phyloP scores from a whole-genome alignment of 2,888 invertebrate genomes.

The Charanyca ferruginea region DNA sequence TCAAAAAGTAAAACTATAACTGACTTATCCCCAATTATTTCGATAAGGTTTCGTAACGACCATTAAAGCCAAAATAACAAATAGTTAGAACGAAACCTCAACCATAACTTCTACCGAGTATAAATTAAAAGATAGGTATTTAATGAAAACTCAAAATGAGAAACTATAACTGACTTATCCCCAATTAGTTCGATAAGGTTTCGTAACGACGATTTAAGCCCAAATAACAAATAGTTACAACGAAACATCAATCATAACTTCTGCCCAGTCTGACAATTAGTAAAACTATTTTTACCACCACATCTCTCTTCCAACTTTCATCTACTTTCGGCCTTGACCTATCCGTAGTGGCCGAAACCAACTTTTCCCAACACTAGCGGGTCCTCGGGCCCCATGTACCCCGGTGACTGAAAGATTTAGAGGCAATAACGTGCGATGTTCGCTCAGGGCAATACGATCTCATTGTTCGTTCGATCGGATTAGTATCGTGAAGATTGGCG shows the following conservation, averaged over 20 bases:
- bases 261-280: background rate
- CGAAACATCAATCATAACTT: conserved; percentile 2
- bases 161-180: background rate
- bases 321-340: conserved; percentile 50
- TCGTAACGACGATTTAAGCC: background rate
- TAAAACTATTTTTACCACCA: conserved; percentile 6
- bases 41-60: background rate
- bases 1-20: background rate
- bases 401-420: conserved; percentile 87
- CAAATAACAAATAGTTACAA: background rate
- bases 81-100: background rate
- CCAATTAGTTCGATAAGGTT: background rate
- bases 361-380: conserved; percentile 50
- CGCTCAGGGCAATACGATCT: conserved; percentile 82
- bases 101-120: background rate
- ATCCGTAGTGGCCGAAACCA: conserved; percentile 27
- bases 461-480: conserved; percentile 88
- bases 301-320: conserved; percentile 1
- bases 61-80: background rate
- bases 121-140: too few relatives aligned
- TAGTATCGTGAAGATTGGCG: conserved; percentile 81
- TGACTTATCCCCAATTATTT: background rate
- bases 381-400: conserved; percentile 68
- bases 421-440: conserved; percentile 88
- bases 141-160: background rate